Evolutionary conservation across 2,113 vertebrate genomes (phyloP), one percentile per base, ranked within the genome.

Genomic region (Camelus dromedarius): DNA sequence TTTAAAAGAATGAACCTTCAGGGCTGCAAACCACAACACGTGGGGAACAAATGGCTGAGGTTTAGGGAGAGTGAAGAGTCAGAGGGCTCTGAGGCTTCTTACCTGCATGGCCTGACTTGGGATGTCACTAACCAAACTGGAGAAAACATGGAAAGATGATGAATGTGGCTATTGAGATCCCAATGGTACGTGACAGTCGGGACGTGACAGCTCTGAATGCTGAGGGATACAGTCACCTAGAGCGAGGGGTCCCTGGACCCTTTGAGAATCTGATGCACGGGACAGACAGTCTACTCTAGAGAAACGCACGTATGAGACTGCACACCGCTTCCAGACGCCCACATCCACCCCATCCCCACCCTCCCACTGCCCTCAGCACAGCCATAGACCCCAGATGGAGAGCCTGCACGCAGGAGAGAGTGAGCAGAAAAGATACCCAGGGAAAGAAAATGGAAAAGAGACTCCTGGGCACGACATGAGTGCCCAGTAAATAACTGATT

Each of bases 401-500:
- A n/a, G 15, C 19, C 20, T 13, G 79, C 11, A 16, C 52, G 66
- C 38, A 3, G 76, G 52, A 3, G 22, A 28, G 48, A 22, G 28
- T 8, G 18, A 18, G 38, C 4, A 1, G 6, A 30, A 35, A 50
- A 64, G 20, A 4, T 35, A 32, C 16, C 8, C 18, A 32, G 32
- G 48, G 77, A 22, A 48, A 30, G 28, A 8, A 73, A 38, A 19
- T 1, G 12, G 72, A n/a, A n/a, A 13, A 79, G 38, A 5, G 10
- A 0, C 8, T 8, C 28, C 46, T 13, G 46, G 3, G 30, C 4
- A 7, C 5, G 0, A 15, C 3, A 54, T 0, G 62, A 20, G 19
- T 10, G 52, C 26, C 52, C 58, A 0, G 32, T 2, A 12, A 15
- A 28, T 10, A 3, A 32, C 0, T 12, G 6, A 2, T 1, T 0